Conservation (phyloP, 2,888 invertebrate species). For the Entomobrya proxima region DNA sequence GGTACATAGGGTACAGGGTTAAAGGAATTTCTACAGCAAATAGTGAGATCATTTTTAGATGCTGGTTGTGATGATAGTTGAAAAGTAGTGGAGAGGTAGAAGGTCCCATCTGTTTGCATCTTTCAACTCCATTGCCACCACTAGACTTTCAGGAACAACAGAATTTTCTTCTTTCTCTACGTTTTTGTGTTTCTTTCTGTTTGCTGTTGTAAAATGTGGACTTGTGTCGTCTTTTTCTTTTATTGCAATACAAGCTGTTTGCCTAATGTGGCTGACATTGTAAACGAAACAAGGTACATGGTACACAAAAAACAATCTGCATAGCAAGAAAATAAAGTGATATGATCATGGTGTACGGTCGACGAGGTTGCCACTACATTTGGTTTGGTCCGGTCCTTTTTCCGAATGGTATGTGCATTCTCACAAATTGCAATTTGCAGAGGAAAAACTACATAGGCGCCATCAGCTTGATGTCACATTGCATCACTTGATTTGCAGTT, state of each 20-base stretch:
- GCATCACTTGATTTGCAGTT: not conserved
- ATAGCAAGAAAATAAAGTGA: not conserved
- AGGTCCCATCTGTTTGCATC: conserved; percentile 23
- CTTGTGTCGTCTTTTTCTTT: conserved; percentile 1
- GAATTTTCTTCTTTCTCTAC: not conserved
- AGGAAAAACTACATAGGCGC: not conserved
- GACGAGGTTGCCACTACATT: not conserved
- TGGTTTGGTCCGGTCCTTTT: not conserved
- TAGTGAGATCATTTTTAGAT: not conserved
- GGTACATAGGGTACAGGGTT: not conserved
- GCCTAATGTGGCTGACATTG: not conserved
- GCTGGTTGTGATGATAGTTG: not conserved
- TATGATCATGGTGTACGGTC: not conserved
- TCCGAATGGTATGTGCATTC: not conserved
- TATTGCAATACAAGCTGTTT: conserved; percentile 13
- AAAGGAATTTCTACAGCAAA: not conserved
- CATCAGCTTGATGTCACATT: not conserved
- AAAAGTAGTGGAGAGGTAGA: not conserved
- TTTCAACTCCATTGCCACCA: conserved; percentile 34
- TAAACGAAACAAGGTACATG: conserved; percentile 14
- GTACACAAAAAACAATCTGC: conserved; percentile 19
- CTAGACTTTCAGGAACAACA: not conserved
- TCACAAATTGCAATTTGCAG: conserved; percentile 5
- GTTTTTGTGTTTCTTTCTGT: not conserved
- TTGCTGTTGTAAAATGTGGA: not conserved